These are phyloP conservation scores for Drosophila sproati DNA, from an alignment of 1,140 invertebrate species.

Conservation along the genomic window DNA sequence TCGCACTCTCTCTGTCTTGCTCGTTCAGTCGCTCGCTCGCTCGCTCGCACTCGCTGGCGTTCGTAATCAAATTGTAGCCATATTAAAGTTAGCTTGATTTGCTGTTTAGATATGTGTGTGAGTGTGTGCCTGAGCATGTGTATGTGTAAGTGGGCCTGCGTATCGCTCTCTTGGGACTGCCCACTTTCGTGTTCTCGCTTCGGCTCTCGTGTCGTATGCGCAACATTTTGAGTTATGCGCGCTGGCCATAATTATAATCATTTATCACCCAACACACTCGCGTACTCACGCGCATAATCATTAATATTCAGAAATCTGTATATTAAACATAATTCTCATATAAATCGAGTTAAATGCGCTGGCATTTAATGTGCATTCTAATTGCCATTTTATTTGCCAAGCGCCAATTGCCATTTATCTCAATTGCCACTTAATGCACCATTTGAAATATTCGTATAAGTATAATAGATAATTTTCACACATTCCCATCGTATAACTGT, in stretches of 20 bases:
- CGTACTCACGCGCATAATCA: conserved; percentile 22
- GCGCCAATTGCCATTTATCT: conserved; percentile 44
- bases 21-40: conserved; percentile 11
- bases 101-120: conserved; percentile 70
- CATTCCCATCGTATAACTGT: conserved; percentile 11
- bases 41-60: conserved; percentile 25
- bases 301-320: conserved; percentile 47
- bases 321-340: conserved; percentile 44
- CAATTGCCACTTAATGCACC: conserved; percentile 19
- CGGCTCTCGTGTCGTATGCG: conserved; percentile 72
- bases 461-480: conserved; percentile 40
- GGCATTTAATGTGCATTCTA: conserved; percentile 62
- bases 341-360: conserved; percentile 30
- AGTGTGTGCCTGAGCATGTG: conserved; percentile 13
- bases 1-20: conserved; percentile 4
- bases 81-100: conserved; percentile 81
- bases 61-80: conserved; percentile 77
- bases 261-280: conserved; percentile 35
- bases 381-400: conserved; percentile 52
- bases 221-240: conserved; percentile 53
- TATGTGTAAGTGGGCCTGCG: conserved; percentile 10
- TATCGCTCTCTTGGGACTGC: conserved; percentile 64
- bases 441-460: conserved; percentile 24
- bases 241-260: conserved; percentile 49
- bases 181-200: conserved; percentile 54